Percentiles rank a stretch among this genome's conserved stretches.
Evolutionary conservation across 2,888 invertebrate species (phyloP).

Genomic region (Aphidoletes aphidimyza): DNA sequence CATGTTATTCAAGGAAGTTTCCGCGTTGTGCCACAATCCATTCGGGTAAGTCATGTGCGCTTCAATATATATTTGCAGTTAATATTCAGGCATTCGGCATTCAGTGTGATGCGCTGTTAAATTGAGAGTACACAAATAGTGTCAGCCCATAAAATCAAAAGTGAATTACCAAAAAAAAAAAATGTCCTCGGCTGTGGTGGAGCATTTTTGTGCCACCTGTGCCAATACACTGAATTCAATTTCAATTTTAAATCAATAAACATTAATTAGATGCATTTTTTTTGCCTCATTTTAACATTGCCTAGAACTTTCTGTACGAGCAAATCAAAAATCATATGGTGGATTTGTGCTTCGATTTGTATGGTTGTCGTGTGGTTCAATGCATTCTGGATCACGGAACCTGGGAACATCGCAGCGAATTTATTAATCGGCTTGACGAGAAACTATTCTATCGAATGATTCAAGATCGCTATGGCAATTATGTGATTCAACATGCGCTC

Average conservation of each 20-base stretch:
- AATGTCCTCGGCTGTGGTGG: too few species aligned
- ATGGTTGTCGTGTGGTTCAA: slow-evolving; percentile 32
- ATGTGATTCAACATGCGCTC: slow-evolving; percentile 1
- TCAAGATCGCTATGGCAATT: slow-evolving; percentile 27
- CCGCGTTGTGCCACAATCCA: not conserved
- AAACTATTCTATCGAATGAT: not conserved
- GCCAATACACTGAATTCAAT: not conserved
- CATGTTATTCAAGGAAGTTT: not conserved
- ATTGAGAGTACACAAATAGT: too few species aligned
- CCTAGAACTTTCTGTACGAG: not conserved
- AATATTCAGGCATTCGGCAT: too few species aligned
- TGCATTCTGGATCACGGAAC: not conserved
- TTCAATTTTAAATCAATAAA: not conserved
- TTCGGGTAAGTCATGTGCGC: not conserved
- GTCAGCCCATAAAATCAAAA: too few species aligned
- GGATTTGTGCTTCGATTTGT: not conserved
- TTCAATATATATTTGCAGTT: not conserved
- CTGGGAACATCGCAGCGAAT: not conserved
- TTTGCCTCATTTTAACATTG: not conserved
- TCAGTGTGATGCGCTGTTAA: too few species aligned
- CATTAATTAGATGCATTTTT: not conserved
- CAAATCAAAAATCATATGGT: not conserved
- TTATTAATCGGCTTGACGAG: too few species aligned
- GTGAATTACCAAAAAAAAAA: too few species aligned
- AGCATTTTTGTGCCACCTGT: too few species aligned